Evolutionary conservation across 2,888 invertebrate genomes (phyloP), one percentile per base, ranked within the genome.

Genomic region (Cotesia congregata): DNA sequence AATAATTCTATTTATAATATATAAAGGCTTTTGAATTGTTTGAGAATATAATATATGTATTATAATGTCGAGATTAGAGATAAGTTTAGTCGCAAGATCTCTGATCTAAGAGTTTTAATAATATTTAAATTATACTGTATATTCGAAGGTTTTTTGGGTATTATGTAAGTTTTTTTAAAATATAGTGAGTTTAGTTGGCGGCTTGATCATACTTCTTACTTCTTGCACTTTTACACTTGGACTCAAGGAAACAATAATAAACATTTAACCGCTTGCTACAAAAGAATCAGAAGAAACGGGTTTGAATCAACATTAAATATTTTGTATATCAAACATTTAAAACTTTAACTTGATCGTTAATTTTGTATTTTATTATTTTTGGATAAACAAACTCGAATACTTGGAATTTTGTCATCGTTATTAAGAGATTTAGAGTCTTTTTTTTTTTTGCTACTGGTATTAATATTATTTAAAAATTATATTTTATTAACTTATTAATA

Each of bases 171-270:
- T 38, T 41, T 30, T 50, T 59, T 39, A 50, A 41, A 71, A 62
- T 62, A 41, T 38, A 15, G 39, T 73, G 64, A 60, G 67, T 72
- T 50, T 9, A 60, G 15, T 6, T 30, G 20, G 1, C 38, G 61
- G 39, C 64, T 7, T 1, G 17, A 7, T 17, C 7, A 6, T 9
- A 50, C 9, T 67, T 67, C 39, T 67, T 40, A 67, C 38, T 65
- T 65, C 3, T 65, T 38, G 38, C 67, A 30, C 65, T 30, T 3
- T n/a, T 20, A 20, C 67, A 20, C 67, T 39, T n/a, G 67, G 67
- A 12, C 67, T 9, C 50, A 12, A 6, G 64, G 81, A 78, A 85
- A 85, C 82, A 82, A 84, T 83, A 86, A 86, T 85, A 86, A 82
- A 86, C 86, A 80, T 75, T 79, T 70, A 82, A 82, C 70, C 70